phyloP scores from a whole-genome alignment of 2,797 vertebrate genomes.

The Paguma larvata region DNA sequence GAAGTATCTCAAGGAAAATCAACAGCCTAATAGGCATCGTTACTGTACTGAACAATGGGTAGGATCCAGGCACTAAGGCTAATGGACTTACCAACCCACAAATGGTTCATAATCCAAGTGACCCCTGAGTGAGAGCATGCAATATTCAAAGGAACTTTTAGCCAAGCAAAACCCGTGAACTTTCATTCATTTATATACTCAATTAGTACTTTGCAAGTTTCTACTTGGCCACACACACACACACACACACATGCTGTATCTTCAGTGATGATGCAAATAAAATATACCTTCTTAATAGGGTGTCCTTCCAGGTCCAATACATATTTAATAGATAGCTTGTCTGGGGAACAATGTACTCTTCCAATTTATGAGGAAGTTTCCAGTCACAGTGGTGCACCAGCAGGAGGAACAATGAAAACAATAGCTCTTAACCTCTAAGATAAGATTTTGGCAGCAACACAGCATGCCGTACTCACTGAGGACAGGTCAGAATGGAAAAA shows the following conservation, averaged over 20 bases:
- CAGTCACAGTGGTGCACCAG: not conserved
- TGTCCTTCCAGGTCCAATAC: not conserved
- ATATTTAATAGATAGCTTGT: not conserved
- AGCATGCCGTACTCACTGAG: not conserved
- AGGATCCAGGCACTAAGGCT: not conserved
- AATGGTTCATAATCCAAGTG: not conserved
- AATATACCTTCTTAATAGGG: constrained; percentile 29
- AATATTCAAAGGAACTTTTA: constrained; percentile 36
- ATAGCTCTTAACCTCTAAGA: constrained; percentile 9
- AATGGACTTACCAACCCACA: not conserved
- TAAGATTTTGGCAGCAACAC: not conserved
- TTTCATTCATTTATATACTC: constrained; percentile 4
- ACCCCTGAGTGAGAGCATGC: not conserved
- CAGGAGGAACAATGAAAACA: constrained; percentile 12
- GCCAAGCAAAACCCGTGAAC: not conserved
- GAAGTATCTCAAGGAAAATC: constrained; percentile 32
- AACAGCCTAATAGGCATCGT: not conserved
- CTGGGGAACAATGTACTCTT: constrained; percentile 9
- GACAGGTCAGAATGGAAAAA: not conserved
- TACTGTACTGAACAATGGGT: not conserved
- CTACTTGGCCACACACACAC: not conserved
- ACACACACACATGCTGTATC: not conserved
- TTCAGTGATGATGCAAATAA: not conserved
- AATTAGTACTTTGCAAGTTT: not conserved
- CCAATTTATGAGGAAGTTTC: not conserved